Evolutionary conservation across 2,797 vertebrate species (phyloP), one percentile per base, ranked within the genome.

Genomic region (Acrossocheilus fasciatus): DNA sequence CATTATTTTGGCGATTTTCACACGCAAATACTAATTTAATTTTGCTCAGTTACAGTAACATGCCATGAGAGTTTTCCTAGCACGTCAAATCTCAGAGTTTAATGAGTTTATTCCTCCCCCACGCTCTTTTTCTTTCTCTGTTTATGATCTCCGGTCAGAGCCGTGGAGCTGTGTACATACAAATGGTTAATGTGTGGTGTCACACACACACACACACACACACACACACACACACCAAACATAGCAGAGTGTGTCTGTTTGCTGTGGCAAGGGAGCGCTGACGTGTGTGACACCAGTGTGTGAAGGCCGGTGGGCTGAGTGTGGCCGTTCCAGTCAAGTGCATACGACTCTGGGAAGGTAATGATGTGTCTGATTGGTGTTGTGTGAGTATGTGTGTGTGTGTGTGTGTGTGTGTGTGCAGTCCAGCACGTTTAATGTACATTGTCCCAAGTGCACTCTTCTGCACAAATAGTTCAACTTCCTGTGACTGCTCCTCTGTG

Each of bases 221-320:
- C 50, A 54, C 52, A 7, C 18, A 50, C 66, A 84, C 81, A 89
- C 66, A 82, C 76, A 85, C 47, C 69, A 83, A 75, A 75, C 72
- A 59, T 83, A 62, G 75, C 26, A 66, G 75, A 39, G 34, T 81
- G 74, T 66, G 78, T 89, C 80, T 87, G 86, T 90, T 91, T 92
- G 89, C 91, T 90, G 87, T 82, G 14, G 50, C 50, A 50, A 69
- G 84, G 84, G 74, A 76, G 69, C 10, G 36, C 73, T 92, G 90
- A 91, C 89, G 87, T 88, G 80, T 86, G 79, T 91, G 87, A 89
- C 89, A 79, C 75, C 57, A 79, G 76, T 80, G 30, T 91, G 86
- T 81, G 83, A 89, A 89, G 82, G 86, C 80, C 30, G 83, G 68
- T 85, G 84, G 88, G 86, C 77, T 78, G 66, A 85, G 72, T 78